These are phyloP conservation scores for Ariopsis seemanni DNA, from an alignment of 2,113 vertebrate genomes.

Conservation along the genomic window DNA sequence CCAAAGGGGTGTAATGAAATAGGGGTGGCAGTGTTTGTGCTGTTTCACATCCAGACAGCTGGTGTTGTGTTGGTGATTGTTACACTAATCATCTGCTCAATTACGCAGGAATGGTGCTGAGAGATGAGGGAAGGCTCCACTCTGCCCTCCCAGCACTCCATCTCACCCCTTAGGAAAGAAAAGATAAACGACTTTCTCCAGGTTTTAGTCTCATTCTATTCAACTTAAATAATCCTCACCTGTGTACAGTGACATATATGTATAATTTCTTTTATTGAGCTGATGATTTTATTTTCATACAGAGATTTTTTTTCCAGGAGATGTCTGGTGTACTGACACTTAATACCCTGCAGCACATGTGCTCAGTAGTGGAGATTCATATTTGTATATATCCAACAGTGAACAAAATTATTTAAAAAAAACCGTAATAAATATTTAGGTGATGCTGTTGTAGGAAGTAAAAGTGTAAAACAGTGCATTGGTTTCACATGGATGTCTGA, in stretches of 20 bases:
- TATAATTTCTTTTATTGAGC: neutral
- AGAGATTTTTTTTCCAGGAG: neutral
- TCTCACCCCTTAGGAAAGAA: constrained; percentile 59
- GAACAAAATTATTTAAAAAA: neutral
- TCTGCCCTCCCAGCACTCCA: constrained; percentile 74
- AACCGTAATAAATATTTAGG: neutral
- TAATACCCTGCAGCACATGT: neutral
- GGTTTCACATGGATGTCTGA: neutral
- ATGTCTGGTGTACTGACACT: neutral
- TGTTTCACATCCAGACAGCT: constrained; percentile 75
- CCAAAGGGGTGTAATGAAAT: constrained; percentile 38
- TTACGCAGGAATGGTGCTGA: constrained; percentile 79
- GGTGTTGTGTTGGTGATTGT: constrained; percentile 76
- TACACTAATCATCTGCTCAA: constrained; percentile 80
- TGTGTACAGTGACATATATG: neutral
- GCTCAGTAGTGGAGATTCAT: neutral
- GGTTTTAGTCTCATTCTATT: constrained; percentile 5
- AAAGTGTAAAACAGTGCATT: neutral
- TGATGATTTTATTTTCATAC: neutral
- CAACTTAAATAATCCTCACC: neutral
- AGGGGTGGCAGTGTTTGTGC: constrained; percentile 71
- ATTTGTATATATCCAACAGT: neutral
- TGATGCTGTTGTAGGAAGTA: neutral
- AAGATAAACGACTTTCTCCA: constrained; percentile 5
- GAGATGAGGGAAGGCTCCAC: constrained; percentile 61